Evolutionary conservation across 2,113 vertebrate species (phyloP), one percentile per base, ranked within the genome.

Genomic region (Polypterus senegalus): DNA sequence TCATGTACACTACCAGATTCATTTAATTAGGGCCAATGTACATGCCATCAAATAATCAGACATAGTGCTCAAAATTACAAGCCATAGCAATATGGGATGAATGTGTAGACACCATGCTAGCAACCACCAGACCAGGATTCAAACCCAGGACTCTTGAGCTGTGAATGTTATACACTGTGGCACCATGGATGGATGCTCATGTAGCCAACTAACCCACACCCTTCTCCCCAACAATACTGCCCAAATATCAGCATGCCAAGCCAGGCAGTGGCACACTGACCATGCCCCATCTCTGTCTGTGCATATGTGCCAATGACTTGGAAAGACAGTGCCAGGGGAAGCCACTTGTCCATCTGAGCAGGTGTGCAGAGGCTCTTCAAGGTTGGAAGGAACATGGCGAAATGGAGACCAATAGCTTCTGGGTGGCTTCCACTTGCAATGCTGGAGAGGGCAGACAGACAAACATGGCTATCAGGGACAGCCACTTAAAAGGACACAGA

Each of bases 201-300:
- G 5, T 46, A 58, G 44, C 47, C 5, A 4, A n/a, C 27, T 27
- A 27, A 27, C 27, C 27, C 27, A 27, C 27, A 27, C 27, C 27
- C 27, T 27, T 27, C 27, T 27, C 27, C 27, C 27, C 27, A 27
- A 27, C 27, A 27, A 27, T 27, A 27, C 27, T 27, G 27, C 27
- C 27, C 27, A 27, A 27, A 27, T 27, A 27, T 27, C 27, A 27
- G 27, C 27, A 27, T 27, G 27, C 27, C 27, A 27, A 27, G 27
- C 27, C 27, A 27, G 27, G 27, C 6, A 51, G 49, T 61, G 54
- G 63, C 72, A 61, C 78, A 98, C 95, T 97, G 84, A 98, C 96
- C 92, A 81, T 98, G 96, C 73, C 92, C 96, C 83, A 98, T 54
- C 74, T 98, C 96, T 64, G 93, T 97, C 81, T 97, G 95, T 73